Conservation (phyloP, 2,113 vertebrate species). For the Geothlypis trichas region DNA sequence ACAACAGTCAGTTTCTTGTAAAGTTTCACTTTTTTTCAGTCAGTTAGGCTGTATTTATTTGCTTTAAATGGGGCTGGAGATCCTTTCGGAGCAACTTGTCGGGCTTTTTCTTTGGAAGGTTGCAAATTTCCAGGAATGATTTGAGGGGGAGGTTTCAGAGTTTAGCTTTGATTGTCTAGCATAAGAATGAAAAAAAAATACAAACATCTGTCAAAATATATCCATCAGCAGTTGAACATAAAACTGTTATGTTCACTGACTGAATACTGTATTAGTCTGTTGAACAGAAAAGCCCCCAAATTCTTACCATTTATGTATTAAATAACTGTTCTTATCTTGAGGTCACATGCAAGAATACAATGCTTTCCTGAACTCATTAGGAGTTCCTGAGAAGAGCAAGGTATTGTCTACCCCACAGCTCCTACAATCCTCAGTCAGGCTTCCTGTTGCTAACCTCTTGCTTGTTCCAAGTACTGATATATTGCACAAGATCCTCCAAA, state of each 20-base stretch:
- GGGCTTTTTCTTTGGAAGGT: background rate
- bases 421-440: background rate
- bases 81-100: background rate
- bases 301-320: background rate
- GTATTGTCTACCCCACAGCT: background rate
- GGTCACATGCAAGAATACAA: background rate
- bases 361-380: constrained; percentile 9
- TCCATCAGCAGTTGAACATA: background rate
- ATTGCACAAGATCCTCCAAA: background rate
- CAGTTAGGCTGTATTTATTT: background rate
- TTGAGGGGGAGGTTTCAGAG: background rate
- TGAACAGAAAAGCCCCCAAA: background rate
- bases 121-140: background rate
- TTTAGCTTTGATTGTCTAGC: background rate
- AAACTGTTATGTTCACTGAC: background rate
- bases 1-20: background rate
- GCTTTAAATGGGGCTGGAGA: background rate
- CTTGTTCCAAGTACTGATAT: background rate
- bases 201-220: background rate
- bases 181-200: background rate
- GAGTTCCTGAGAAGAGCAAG: background rate
- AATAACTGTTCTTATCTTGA: constrained; percentile 14
- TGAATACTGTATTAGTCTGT: background rate
- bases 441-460: background rate
- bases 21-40: background rate